phyloP scores from a whole-genome alignment of 2,113 vertebrate species.

The Rhinogobius similis region DNA sequence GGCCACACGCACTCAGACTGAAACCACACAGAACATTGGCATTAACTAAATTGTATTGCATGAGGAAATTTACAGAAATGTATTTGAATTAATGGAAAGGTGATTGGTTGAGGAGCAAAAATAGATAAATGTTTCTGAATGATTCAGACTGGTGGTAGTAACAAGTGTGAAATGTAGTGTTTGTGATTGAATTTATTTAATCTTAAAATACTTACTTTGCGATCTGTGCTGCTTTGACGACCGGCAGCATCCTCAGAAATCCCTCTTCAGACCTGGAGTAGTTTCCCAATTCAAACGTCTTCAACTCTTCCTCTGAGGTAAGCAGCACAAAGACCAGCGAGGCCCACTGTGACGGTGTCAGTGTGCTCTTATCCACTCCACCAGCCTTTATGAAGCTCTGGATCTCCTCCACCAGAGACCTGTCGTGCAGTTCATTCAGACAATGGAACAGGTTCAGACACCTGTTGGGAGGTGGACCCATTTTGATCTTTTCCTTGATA shows the following conservation, averaged over 20 bases:
- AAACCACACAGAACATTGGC: slow-evolving; percentile 13
- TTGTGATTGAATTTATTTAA: too few relatives aligned
- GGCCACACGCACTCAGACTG: slow-evolving; percentile 57
- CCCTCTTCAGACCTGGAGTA: slow-evolving; percentile 62
- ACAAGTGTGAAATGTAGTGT: not conserved
- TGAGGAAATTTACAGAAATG: too few relatives aligned
- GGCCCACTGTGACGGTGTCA: slow-evolving; percentile 61
- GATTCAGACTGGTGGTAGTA: too few relatives aligned
- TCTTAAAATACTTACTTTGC: slow-evolving; percentile 46
- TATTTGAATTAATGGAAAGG: too few relatives aligned
- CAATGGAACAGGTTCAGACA: slow-evolving; percentile 70
- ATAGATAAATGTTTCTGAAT: too few relatives aligned
- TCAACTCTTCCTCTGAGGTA: slow-evolving; percentile 64
- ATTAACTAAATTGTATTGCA: too few relatives aligned
- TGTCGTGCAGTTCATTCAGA: slow-evolving; percentile 64
- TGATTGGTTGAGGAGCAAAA: too few relatives aligned
- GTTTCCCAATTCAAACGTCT: slow-evolving; percentile 51
- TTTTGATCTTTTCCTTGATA: slow-evolving; percentile 60
- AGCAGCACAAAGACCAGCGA: slow-evolving; percentile 62
- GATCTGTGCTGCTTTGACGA: slow-evolving; percentile 47
- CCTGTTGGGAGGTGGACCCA: slow-evolving; percentile 36
- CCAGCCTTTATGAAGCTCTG: slow-evolving; percentile 46
- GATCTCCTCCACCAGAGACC: slow-evolving; percentile 62
- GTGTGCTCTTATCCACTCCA: slow-evolving; percentile 18
- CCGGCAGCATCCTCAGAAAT: slow-evolving; percentile 58